A percentile compares a stretch with the other conserved stretches of the same genome.
phyloP scores from a whole-genome alignment of 2,888 invertebrate genomes.

The Tridacna gigas region DNA sequence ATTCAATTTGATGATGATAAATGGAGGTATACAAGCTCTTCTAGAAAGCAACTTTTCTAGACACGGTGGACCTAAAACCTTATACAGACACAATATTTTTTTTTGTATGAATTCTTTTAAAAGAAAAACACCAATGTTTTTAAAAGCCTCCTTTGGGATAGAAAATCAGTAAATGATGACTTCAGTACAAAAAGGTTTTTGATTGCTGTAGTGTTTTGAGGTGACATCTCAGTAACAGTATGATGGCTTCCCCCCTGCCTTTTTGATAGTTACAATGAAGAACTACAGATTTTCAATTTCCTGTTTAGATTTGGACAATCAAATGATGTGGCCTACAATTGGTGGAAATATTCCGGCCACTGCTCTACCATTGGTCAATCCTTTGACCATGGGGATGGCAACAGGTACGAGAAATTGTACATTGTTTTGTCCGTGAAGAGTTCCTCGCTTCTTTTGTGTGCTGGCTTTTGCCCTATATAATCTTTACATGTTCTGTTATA shows the following conservation, averaged over 20 bases:
- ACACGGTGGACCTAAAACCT: no score
- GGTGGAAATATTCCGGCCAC: conserved; percentile 51
- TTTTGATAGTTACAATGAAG: not conserved
- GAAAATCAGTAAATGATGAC: not conserved
- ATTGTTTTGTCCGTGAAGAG: not conserved
- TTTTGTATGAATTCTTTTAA: no score
- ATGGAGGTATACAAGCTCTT: no score
- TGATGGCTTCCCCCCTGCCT: not conserved
- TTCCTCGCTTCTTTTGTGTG: conserved; percentile 24
- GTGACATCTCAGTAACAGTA: no score
- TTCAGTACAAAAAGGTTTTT: no score
- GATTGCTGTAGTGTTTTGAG: no score
- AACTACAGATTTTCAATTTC: conserved; percentile 25
- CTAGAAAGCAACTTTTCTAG: no score
- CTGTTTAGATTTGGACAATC: conserved; percentile 50
- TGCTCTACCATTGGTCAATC: conserved; percentile 61
- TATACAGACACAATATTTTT: no score
- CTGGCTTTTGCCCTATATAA: conserved; percentile 3
- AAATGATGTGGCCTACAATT: conserved; percentile 51
- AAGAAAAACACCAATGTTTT: no score
- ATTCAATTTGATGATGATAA: no score
- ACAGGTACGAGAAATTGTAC: conserved; percentile 41
- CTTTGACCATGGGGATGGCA: conserved; percentile 27
- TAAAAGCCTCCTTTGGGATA: not conserved
- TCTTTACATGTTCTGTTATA: conserved; percentile 39